Evolutionary conservation across 2,797 vertebrate genomes (phyloP).

Genomic region (Anguilla obscura): DNA sequence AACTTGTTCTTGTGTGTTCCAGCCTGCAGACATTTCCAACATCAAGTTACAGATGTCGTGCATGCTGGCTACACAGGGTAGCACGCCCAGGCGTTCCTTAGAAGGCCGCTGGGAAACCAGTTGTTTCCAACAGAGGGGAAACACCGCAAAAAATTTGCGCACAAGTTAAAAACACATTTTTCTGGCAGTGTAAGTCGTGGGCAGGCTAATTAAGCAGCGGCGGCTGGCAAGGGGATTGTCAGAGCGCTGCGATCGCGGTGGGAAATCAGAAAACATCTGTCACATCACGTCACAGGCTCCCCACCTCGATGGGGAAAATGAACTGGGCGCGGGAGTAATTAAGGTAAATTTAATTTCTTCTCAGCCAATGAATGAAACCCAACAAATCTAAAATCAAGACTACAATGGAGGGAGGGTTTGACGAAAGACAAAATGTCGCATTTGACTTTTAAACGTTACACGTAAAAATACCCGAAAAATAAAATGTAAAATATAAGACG

Average conservation of each 20-base stretch:
- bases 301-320: slow-evolving; percentile 9
- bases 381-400: slow-evolving; percentile 31
- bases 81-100: slow-evolving; percentile 59
- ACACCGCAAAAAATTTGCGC: slow-evolving; percentile 53
- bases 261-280: slow-evolving; percentile 33
- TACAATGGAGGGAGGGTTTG: background rate
- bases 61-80: slow-evolving; percentile 53
- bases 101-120: slow-evolving; percentile 57
- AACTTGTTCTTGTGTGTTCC: slow-evolving; percentile 62
- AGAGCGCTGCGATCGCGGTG: slow-evolving; percentile 12
- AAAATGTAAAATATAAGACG: background rate
- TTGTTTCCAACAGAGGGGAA: slow-evolving; percentile 45
- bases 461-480: background rate
- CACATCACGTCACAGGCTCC: slow-evolving; percentile 23
- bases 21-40: slow-evolving; percentile 58
- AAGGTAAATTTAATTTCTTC: slow-evolving; percentile 35
- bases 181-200: slow-evolving; percentile 62
- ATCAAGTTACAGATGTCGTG: slow-evolving; percentile 55
- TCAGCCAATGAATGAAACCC: slow-evolving; percentile 30
- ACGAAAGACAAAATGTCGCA: background rate
- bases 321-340: slow-evolving; percentile 29
- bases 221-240: slow-evolving; percentile 56
- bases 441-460: slow-evolving; percentile 8
- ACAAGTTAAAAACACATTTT: slow-evolving; percentile 65
- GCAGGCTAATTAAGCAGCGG: slow-evolving; percentile 69